These are phyloP conservation scores for Melanotaenia duboulayi DNA, from an alignment of 2,113 vertebrate genomes.

Conservation along the genomic window DNA sequence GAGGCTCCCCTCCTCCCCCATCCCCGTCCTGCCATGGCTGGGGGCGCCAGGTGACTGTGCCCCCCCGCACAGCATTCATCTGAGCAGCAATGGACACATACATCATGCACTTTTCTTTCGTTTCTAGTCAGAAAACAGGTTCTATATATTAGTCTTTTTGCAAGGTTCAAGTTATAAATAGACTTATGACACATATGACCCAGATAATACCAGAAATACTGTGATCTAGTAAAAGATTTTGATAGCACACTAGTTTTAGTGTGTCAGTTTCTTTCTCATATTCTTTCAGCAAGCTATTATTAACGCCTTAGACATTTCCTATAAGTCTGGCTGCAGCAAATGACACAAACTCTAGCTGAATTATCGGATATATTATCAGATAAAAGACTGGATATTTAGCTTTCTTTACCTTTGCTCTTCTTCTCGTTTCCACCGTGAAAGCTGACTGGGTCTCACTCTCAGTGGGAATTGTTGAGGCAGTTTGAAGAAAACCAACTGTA, in stretches of 20 bases:
- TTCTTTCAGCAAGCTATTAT: background rate
- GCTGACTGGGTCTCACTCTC: slow-evolving; percentile 48
- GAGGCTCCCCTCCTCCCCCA: slow-evolving; percentile 79
- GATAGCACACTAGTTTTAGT: background rate
- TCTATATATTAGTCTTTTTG: background rate
- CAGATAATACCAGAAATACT: slow-evolving; percentile 8
- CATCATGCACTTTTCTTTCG: background rate
- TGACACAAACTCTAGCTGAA: background rate
- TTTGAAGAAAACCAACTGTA: background rate
- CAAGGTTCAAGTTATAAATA: slow-evolving; percentile 3
- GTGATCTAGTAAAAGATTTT: background rate
- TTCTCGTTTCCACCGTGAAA: slow-evolving; percentile 79
- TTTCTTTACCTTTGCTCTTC: slow-evolving; percentile 75
- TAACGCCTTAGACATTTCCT: background rate
- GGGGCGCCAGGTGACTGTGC: slow-evolving; percentile 81
- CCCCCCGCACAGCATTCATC: slow-evolving; percentile 82
- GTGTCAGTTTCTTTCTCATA: background rate
- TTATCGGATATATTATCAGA: background rate
- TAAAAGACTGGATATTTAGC: background rate
- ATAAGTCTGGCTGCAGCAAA: background rate
- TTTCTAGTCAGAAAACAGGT: background rate
- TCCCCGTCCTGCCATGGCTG: slow-evolving; percentile 86
- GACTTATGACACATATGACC: slow-evolving; percentile 9
- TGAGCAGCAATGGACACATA: slow-evolving; percentile 31
- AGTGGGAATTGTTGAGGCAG: slow-evolving; percentile 47